A percentile compares a stretch with the other conserved stretches of the same genome.
Conservation (phyloP, 2,888 invertebrate species). For the Nineta flava region DNA sequence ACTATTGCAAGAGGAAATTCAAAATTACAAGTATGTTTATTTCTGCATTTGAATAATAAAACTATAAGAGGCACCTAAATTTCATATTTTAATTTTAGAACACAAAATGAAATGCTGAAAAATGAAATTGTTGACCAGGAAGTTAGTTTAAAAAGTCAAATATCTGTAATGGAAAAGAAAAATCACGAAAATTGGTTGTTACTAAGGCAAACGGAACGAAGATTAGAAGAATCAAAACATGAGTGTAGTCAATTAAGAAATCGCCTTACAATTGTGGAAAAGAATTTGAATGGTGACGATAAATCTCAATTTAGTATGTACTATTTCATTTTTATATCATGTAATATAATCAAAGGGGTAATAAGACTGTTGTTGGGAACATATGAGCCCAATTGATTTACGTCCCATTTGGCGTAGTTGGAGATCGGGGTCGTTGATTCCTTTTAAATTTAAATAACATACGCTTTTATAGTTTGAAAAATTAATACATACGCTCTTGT, state of each 20-base stretch:
- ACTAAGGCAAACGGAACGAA: slow-evolving; percentile 65
- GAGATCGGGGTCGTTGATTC: no score
- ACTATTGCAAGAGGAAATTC: slow-evolving; percentile 61
- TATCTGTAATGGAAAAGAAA: slow-evolving; percentile 64
- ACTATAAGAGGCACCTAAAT: neutral
- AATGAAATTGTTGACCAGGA: slow-evolving; percentile 79
- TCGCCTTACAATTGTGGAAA: slow-evolving; percentile 38
- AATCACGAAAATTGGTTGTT: slow-evolving; percentile 77
- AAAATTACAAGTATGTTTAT: slow-evolving; percentile 52
- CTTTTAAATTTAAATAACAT: no score
- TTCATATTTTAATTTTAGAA: slow-evolving; percentile 20
- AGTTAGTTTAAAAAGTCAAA: slow-evolving; percentile 48
- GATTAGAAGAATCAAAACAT: slow-evolving; percentile 62
- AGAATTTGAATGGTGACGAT: slow-evolving; percentile 30
- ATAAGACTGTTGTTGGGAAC: no score
- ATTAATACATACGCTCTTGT: no score
- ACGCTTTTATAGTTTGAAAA: no score
- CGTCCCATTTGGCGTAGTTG: no score
- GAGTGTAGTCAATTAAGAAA: slow-evolving; percentile 52
- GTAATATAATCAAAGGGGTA: no score
- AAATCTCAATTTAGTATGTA: slow-evolving; percentile 34
- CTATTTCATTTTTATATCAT: slow-evolving; percentile 7
- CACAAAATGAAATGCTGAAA: slow-evolving; percentile 45
- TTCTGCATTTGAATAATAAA: neutral
- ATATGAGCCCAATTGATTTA: no score